Evolutionary conservation across 2,113 vertebrate species (phyloP).

Genomic region (Psephotus haematonotus): DNA sequence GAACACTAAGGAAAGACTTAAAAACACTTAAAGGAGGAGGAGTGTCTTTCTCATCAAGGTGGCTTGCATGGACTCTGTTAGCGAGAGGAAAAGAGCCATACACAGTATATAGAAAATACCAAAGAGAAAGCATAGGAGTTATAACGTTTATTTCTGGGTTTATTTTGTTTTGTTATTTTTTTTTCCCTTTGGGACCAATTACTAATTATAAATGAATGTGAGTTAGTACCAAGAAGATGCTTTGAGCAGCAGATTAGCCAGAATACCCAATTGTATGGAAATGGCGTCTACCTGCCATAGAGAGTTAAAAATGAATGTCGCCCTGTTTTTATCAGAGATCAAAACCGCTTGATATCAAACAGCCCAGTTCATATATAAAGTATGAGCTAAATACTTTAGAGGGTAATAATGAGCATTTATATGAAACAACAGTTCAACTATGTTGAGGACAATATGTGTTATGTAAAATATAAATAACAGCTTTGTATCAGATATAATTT

Average conservation of each 20-base stretch:
- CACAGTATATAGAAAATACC: fast-evolving
- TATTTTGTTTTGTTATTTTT: not conserved
- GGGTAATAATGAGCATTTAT: not conserved
- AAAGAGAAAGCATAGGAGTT: not conserved
- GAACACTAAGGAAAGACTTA: not conserved
- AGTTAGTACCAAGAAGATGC: not conserved
- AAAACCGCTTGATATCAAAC: not conserved
- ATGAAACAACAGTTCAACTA: not conserved
- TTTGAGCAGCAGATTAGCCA: not conserved
- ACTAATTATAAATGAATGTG: not conserved
- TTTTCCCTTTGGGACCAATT: not conserved
- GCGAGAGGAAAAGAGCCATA: not conserved
- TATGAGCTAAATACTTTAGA: not conserved
- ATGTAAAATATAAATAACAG: not conserved
- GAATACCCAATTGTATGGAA: not conserved
- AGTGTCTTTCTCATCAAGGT: not conserved
- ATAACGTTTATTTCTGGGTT: not conserved
- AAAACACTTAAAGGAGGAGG: not conserved
- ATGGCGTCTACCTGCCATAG: not conserved
- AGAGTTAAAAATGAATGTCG: not conserved
- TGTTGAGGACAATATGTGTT: not conserved
- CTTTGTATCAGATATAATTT: not conserved
- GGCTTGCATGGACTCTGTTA: not conserved
- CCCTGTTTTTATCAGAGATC: not conserved
- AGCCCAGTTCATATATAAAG: not conserved